phyloP scores from a whole-genome alignment of 1,140 invertebrate species.

The Papilio machaon region DNA sequence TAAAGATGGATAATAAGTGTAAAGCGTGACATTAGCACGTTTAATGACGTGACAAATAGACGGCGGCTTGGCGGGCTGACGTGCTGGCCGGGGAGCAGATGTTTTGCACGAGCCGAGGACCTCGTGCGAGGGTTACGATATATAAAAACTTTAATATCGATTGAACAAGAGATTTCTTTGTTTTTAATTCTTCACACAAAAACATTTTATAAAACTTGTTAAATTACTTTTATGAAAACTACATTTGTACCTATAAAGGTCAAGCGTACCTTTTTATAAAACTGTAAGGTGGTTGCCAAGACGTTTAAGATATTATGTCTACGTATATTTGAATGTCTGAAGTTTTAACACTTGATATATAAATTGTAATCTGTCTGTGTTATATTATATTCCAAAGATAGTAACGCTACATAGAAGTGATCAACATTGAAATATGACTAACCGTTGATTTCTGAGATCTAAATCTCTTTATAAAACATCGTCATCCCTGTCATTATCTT shows the following conservation, averaged over 20 bases:
- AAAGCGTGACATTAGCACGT: constrained; percentile 64
- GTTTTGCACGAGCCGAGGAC: constrained; percentile 50
- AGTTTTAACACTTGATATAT: too few relatives aligned
- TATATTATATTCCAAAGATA: background rate
- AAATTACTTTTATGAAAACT: background rate
- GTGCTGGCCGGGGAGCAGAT: constrained; percentile 49
- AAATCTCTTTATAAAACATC: too few relatives aligned
- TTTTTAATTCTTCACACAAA: background rate
- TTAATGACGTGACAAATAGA: constrained; percentile 69
- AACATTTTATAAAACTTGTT: background rate
- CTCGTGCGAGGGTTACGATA: background rate
- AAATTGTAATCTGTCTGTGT: background rate
- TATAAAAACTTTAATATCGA: background rate
- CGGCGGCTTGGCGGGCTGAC: constrained; percentile 36
- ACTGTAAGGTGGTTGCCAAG: too few relatives aligned
- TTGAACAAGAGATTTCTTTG: background rate
- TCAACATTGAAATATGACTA: background rate
- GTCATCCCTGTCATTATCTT: too few relatives aligned
- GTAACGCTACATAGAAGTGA: background rate
- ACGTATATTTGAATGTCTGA: too few relatives aligned
- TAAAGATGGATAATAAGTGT: constrained; percentile 72
- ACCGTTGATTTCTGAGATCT: too few relatives aligned
- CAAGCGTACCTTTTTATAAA: too few relatives aligned
- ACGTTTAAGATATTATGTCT: too few relatives aligned
- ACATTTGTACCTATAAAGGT: too few relatives aligned